Conservation (phyloP, 2,888 invertebrate genomes). For the Ichneumon xanthorius region DNA sequence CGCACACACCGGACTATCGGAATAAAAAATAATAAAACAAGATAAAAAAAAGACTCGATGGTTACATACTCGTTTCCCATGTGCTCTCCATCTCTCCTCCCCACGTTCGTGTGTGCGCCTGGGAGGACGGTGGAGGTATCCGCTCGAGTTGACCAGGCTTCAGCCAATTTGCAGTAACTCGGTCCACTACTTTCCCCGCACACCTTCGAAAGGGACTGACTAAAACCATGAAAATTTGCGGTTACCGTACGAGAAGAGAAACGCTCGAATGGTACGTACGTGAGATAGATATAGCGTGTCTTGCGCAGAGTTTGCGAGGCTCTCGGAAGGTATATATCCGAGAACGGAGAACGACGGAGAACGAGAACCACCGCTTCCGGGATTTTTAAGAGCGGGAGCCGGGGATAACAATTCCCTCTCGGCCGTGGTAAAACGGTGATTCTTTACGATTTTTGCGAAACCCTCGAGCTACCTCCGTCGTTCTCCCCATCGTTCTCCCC, state of each 20-base stretch:
- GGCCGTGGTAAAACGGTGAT: constrained; percentile 66
- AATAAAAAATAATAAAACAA: constrained; percentile 19
- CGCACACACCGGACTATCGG: constrained; percentile 1
- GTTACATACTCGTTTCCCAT: constrained; percentile 25
- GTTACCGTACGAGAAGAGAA: constrained; percentile 58
- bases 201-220: constrained; percentile 60
- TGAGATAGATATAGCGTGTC: constrained; percentile 22
- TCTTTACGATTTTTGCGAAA: constrained; percentile 65
- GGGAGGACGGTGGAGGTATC: constrained; percentile 28
- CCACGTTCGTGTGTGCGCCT: constrained; percentile 26
- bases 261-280: constrained; percentile 48
- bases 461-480: constrained; percentile 31
- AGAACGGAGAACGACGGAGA: too few species aligned
- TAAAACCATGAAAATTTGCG: constrained; percentile 67
- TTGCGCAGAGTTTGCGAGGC: neutral
- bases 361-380: constrained; percentile 50
- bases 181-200: constrained; percentile 66
- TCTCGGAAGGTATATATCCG: neutral
- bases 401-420: constrained; percentile 67
- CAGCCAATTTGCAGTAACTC: constrained; percentile 80
- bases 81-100: constrained; percentile 45
- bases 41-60: too few species aligned
- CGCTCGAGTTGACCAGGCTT: constrained; percentile 68
- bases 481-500: constrained; percentile 31
- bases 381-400: constrained; percentile 65